Percentiles rank a stretch among this genome's conserved stretches.
These are phyloP conservation scores for Yponomeuta evonymella DNA, from an alignment of 2,888 invertebrate genomes.

Conservation along the genomic window DNA sequence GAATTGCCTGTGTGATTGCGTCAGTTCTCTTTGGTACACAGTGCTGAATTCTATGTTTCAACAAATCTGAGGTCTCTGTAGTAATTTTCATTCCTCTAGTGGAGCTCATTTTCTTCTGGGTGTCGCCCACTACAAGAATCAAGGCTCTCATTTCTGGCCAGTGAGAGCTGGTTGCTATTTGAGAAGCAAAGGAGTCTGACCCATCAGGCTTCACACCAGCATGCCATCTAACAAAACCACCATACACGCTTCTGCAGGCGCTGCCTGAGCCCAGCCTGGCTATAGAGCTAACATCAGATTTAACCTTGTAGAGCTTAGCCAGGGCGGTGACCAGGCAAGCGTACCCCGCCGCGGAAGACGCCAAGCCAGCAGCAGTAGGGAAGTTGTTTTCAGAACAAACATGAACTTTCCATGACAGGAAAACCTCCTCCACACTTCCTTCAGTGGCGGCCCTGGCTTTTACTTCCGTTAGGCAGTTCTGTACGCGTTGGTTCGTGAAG, in stretches of 20 bases:
- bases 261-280: conserved; percentile 95
- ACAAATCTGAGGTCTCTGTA: conserved; percentile 87
- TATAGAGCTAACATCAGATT: conserved; percentile 83
- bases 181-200: conserved; percentile 84
- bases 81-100: conserved; percentile 92
- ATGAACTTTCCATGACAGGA: conserved; percentile 83
- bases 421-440: conserved; percentile 51
- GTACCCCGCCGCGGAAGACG: conserved; percentile 98
- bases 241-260: conserved; percentile 95
- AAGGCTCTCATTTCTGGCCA: conserved; percentile 95
- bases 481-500: conserved; percentile 82
- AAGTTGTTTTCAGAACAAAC: conserved; percentile 97
- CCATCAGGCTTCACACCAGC: conserved; percentile 81
- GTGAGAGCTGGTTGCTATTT: conserved; percentile 82
- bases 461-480: conserved; percentile 81
- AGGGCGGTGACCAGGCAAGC: conserved; percentile 92
- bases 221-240: conserved; percentile 97
- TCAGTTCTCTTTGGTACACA: conserved; percentile 84
- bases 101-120: conserved; percentile 89
- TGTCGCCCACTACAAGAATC: conserved; percentile 91
- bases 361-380: conserved; percentile 98
- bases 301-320: conserved; percentile 83
- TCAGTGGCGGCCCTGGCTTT: conserved; percentile 55
- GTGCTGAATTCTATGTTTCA: conserved; percentile 82
- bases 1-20: conserved; percentile 74